Percentiles rank a stretch among this genome's conserved stretches.
Evolutionary conservation across 2,113 vertebrate species (phyloP).

Genomic region (Tachuris rubrigastra): DNA sequence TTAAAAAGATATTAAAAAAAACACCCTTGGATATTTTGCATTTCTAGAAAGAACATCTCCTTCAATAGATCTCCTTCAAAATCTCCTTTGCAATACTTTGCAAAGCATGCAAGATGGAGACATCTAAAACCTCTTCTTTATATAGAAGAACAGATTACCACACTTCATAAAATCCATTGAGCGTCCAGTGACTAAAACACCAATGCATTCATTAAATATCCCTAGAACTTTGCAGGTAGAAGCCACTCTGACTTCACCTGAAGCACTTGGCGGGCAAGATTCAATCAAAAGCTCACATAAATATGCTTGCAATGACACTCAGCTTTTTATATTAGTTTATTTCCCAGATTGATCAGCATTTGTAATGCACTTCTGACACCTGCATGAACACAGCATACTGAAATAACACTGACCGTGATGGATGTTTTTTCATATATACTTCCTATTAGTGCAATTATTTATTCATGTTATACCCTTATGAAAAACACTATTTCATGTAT

Average conservation of each 20-base stretch:
- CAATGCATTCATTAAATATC: not conserved
- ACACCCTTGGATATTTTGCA: not conserved
- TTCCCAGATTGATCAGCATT: slow-evolving; percentile 56
- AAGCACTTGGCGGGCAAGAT: slow-evolving; percentile 13
- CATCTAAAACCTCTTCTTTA: not conserved
- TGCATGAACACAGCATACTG: not conserved
- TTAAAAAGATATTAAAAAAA: not conserved
- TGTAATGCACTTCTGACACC: slow-evolving; percentile 55
- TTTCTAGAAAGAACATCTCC: not conserved
- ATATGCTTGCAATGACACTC: slow-evolving; percentile 6
- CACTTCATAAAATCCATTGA: not conserved
- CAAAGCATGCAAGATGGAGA: not conserved
- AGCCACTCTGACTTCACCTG: slow-evolving; percentile 7
- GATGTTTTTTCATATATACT: not conserved
- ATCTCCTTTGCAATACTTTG: too few relatives aligned
- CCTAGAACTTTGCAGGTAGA: not conserved
- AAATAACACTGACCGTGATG: not conserved
- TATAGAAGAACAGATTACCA: not conserved
- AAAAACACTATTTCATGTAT: slow-evolving; percentile 49
- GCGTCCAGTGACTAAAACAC: not conserved
- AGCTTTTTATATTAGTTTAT: slow-evolving; percentile 23
- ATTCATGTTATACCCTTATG: slow-evolving; percentile 29
- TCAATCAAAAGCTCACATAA: slow-evolving; percentile 33
- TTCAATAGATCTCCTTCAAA: too few relatives aligned
- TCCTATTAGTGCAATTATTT: slow-evolving; percentile 44